Evolutionary conservation across 2,113 vertebrate species (phyloP), one percentile per base, ranked within the genome.

Genomic region (Platysternon megacephalum): DNA sequence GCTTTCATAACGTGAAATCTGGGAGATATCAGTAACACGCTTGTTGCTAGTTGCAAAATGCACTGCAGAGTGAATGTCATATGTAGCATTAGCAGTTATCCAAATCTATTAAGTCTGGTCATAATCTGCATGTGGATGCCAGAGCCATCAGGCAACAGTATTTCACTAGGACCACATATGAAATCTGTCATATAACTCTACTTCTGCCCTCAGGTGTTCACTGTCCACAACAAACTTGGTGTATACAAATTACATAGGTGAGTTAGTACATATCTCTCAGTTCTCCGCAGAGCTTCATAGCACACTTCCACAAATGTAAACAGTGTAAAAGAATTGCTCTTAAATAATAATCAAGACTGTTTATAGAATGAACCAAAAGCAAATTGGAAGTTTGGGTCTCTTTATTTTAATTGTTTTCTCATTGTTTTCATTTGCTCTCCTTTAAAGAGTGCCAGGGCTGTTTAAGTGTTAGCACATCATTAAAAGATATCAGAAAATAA

Each of bases 21-120:
- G 86, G 49, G 89, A 90, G 90, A 52, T 22, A 91, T 86, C 55
- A 53, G 10, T 79, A 83, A 95, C 80, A 46, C 6, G 68, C 85
- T 96, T 86, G n/a, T n/a, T n/a, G n/a, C n/a, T n/a, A 51, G n/a
- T 48, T 80, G 65, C 56, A 93, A 58, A 89, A 82, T 74, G 48
- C 74, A 56, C 29, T 65, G 48, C 48, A 68, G 88, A 83, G 13
- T 65, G 76, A 93, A n/a, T 52, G 52, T 48, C 2, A 2, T 39
- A n/a, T 56, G 28, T 28, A 87, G n/a, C 19, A 85, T 85, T 61
- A 65, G 46, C 58, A 93, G 35, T 86, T 86, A 39, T 76, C 42
- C 61, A 89, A 92, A 90, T 44, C 8, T 39, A 65, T 91, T 88
- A 85, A 94, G 9, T 16, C 11, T 56, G 9, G 48, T 21, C 39